Evolutionary conservation across 1,140 invertebrate species (phyloP).

Genomic region (Magallana ariakensis): DNA sequence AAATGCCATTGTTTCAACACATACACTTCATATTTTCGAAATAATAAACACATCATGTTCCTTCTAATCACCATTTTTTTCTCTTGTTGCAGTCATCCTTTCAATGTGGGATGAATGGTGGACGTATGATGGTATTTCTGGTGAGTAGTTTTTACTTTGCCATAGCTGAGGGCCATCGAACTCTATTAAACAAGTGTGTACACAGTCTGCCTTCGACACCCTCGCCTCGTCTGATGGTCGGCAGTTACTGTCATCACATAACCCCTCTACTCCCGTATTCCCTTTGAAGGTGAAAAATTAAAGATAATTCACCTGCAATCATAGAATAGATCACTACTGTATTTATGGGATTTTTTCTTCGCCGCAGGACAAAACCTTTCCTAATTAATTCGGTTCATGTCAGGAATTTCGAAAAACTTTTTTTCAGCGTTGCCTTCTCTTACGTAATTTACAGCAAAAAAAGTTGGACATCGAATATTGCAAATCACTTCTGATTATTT

Average conservation of each 20-base stretch:
- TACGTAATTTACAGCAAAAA: too few relatives aligned
- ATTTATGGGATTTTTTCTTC: background rate
- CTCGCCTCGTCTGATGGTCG: background rate
- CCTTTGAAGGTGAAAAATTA: slow-evolving; percentile 13
- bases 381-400: background rate
- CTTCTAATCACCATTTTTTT: too few relatives aligned
- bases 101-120: slow-evolving; percentile 27
- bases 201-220: background rate
- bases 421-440: background rate
- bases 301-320: background rate
- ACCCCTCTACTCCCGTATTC: background rate
- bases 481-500: too few relatives aligned
- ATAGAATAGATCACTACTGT: slow-evolving; percentile 10
- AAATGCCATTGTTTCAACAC: too few relatives aligned
- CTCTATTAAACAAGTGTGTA: background rate
- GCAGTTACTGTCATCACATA: background rate
- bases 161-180: background rate
- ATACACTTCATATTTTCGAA: too few relatives aligned
- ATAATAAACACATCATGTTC: too few relatives aligned
- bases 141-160: background rate
- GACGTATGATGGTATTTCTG: slow-evolving; percentile 15
- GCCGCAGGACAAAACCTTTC: background rate
- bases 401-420: background rate
- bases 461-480: too few relatives aligned
- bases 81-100: background rate